phyloP scores from a whole-genome alignment of 2,797 vertebrate species.

The Sebastes goodei region DNA sequence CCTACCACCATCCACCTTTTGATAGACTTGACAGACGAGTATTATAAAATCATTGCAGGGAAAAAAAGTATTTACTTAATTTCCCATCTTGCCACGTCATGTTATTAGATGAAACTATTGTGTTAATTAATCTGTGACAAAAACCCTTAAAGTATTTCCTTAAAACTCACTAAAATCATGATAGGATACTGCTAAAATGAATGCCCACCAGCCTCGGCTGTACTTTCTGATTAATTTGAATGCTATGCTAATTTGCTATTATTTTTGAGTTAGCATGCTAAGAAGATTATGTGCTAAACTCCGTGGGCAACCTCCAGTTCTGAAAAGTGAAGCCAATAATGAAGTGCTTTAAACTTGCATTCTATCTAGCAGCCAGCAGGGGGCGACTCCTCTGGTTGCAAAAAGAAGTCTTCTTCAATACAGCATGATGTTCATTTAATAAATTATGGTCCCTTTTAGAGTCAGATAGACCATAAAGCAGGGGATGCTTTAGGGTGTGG shows the following conservation, averaged over 20 bases:
- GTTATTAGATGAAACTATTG: neutral
- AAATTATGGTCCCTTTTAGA: too few species aligned
- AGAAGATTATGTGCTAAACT: too few species aligned
- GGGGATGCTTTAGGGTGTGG: too few species aligned
- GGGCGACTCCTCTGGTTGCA: too few species aligned
- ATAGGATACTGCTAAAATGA: neutral
- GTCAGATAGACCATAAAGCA: too few species aligned
- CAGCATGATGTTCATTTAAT: too few species aligned
- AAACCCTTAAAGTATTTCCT: neutral
- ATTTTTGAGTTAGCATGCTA: neutral
- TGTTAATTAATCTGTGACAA: neutral
- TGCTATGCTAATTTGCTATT: neutral
- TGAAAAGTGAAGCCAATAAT: too few species aligned
- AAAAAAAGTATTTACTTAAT: neutral
- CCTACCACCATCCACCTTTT: neutral
- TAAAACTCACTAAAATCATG: neutral
- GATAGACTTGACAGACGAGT: neutral
- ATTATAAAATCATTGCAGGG: neutral
- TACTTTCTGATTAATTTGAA: neutral
- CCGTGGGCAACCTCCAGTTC: too few species aligned
- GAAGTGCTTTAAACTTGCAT: too few species aligned
- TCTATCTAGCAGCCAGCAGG: too few species aligned
- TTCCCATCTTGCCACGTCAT: neutral
- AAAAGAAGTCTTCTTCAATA: too few species aligned
- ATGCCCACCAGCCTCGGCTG: too few species aligned